Percentiles rank a stretch among this genome's conserved stretches.
These are phyloP conservation scores for Aradophagus sp. DNA, from an alignment of 1,140 invertebrate species.

Conservation along the genomic window DNA sequence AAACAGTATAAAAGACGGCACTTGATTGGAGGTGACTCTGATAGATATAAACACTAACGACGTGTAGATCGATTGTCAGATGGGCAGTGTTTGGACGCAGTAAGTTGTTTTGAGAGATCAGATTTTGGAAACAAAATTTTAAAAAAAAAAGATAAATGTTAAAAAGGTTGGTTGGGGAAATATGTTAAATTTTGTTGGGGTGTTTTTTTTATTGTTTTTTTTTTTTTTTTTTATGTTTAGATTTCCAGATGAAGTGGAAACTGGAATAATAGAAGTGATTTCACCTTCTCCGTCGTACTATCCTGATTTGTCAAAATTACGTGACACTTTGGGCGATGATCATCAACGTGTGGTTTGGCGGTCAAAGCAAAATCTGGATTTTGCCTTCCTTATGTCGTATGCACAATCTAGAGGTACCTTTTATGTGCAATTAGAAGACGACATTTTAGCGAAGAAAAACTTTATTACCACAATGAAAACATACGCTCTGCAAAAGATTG, in stretches of 20 bases:
- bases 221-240: conserved; percentile 73
- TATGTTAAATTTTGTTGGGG: no score
- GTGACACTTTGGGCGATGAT: conserved; percentile 89
- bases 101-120: no score
- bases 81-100: no score
- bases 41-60: no score
- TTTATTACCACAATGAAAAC: conserved; percentile 92
- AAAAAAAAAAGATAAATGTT: not conserved
- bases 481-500: conserved; percentile 87
- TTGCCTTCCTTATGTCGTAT: conserved; percentile 97
- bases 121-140: no score
- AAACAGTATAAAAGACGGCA: no score
- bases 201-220: no score
- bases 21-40: no score
- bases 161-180: no score
- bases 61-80: no score
- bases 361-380: conserved; percentile 97
- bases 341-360: conserved; percentile 93
- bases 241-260: conserved; percentile 84
- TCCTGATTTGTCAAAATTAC: conserved; percentile 87
- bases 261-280: conserved; percentile 92
- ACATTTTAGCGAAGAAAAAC: conserved; percentile 91
- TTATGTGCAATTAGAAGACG: conserved; percentile 95
- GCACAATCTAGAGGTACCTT: conserved; percentile 87
- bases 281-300: conserved; percentile 91